phyloP scores from a whole-genome alignment of 2,888 invertebrate species.

The Mellilla xanthometata region DNA sequence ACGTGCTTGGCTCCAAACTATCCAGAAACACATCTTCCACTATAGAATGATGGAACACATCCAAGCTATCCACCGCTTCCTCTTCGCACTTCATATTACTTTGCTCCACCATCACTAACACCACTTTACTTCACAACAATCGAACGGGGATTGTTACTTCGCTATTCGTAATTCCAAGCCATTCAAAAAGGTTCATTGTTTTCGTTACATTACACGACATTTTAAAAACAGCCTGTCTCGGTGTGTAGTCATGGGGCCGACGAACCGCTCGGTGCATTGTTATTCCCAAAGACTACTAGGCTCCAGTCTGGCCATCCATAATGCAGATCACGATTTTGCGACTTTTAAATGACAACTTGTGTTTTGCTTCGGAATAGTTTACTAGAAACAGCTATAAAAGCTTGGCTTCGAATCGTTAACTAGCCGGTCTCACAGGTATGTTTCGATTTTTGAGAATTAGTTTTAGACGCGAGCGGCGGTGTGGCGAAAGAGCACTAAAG shows the following conservation, averaged over 20 bases:
- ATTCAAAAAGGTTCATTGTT: constrained; percentile 33
- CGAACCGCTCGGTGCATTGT: constrained; percentile 70
- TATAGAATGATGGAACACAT: constrained; percentile 55
- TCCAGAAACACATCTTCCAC: constrained; percentile 63
- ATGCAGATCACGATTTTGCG: constrained; percentile 66
- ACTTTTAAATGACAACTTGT: constrained; percentile 56
- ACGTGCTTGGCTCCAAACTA: constrained; percentile 62
- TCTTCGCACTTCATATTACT: constrained; percentile 61
- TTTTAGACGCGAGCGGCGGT: too few species aligned
- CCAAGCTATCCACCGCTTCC: constrained; percentile 67
- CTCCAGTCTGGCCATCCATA: constrained; percentile 48
- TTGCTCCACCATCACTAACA: constrained; percentile 63
- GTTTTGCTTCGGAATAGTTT: constrained; percentile 47
- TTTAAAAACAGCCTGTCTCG: constrained; percentile 58
- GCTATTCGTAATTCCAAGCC: constrained; percentile 4
- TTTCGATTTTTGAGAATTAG: not conserved
- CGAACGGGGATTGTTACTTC: constrained; percentile 26
- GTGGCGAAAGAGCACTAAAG: constrained; percentile 20
- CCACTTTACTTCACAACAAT: constrained; percentile 27
- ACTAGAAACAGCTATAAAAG: constrained; percentile 11
- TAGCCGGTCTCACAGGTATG: too few species aligned
- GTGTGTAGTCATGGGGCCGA: constrained; percentile 65
- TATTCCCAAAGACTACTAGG: constrained; percentile 72
- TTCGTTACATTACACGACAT: constrained; percentile 50
- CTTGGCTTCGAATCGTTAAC: constrained; percentile 1